Evolutionary conservation across 2,888 invertebrate genomes (phyloP), one percentile per base, ranked within the genome.

Genomic region (Agonopterix subpropinquella): DNA sequence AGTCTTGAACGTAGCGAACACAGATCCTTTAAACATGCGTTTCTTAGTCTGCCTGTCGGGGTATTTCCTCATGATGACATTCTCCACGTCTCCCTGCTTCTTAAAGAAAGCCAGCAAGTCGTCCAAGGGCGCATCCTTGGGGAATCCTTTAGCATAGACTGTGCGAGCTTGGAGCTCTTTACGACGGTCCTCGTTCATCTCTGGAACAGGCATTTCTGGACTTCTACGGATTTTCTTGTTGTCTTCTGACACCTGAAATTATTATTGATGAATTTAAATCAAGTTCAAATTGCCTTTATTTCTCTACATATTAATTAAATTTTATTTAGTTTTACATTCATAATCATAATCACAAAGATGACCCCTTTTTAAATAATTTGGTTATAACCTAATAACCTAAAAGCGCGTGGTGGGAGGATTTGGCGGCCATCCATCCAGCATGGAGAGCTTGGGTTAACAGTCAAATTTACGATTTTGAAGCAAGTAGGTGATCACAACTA

Each of bases 81-180:
- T 93, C 46, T 94, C 93, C 0, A 92, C 89, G 42, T 89, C 88
- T 0, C 95, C 95, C 70, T 90, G 91, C 10, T 90, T 79, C 54
- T 91, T 91, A 65, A 97, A 93, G 77, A 92, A 97, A 48, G 90
- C 91, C 47, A 96, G 89, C 4, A 97, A 77, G 4, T 92, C 91
- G 58, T 95, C 94, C 36, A 97, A 85, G 0, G 84, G 76, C 5
- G 91, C 89, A 54, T 91, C 92, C 65, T 92, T 90, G 0, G 94
- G 92, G 65, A 96, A 96, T 4, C 96, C 96, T 89, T 98, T 98
- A 45, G 93, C 93, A 70, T 98, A 99, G 11, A 96, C 90, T 1
- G 97, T 95, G 49, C 96, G 91, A 2, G 89, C 85, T 62, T 91
- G 89, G 2, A 97, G 83, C 55, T 94, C 94, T 66, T 95, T 95